Base-by-base conservation (phyloP, 2,797 vertebrate species). In the Apogon hyalosoma region DNA sequence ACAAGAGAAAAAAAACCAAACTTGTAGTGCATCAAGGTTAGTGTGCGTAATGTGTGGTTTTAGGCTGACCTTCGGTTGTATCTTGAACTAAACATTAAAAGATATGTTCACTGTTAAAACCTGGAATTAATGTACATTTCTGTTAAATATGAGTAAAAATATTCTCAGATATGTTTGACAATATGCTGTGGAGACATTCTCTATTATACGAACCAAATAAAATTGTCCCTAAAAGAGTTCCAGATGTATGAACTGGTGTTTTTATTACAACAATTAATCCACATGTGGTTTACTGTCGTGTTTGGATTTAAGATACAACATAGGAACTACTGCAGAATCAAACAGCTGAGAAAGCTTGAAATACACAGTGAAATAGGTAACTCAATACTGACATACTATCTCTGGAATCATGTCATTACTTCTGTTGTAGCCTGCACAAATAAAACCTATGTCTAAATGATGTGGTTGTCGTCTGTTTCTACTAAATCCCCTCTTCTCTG, bases 401-500 rank as follows among this genome's bases (percentile, higher is more conserved):
- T 36, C 10, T 36, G 33, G 9, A 36, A 36, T 36, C 33, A 36
- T 36, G 33, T 10, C 7, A 10, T 36, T 36, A 9, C 9, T 10
- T 36, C 10, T 36, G 33, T 10, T 36, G 1, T 58, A 2, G 7
- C 33, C 16, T 15, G 33, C 9, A 36, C 8, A 36, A 36, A 10
- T 36, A 36, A 36, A 8, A 36, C 33, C 3, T 36, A 36, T 36
- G 1, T 36, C 9, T 36, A 8, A 36, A 36, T 36, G 33, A 36
- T 36, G 7, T 36, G 15, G 61, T 73, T 18, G 2, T 18, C 10
- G 5, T 12, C 11, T 33, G 10, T 47, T 43, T 55, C 38, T 74
- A 24, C 53, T 58, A 40, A 63, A 14, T 7, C 43, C 58, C 67
- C 7, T 71, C 41, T 69, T 39, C 43, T 70, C n/a, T 83, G 83